Evolutionary conservation across 2,888 invertebrate genomes (phyloP).

Genomic region (Criorhina ranunculi): DNA sequence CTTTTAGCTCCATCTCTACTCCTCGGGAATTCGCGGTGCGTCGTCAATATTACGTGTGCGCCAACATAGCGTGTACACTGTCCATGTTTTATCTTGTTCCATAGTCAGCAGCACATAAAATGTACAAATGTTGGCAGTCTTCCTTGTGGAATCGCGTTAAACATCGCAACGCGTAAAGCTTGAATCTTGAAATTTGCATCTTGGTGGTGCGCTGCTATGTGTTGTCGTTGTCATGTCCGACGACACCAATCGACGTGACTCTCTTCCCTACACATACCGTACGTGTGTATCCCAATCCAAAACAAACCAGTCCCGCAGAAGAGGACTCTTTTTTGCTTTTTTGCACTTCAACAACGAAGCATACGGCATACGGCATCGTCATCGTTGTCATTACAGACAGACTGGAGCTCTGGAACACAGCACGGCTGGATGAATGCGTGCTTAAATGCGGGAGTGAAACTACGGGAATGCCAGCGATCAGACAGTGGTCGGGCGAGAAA

Average conservation of each 20-base stretch:
- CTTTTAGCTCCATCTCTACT: constrained; percentile 1
- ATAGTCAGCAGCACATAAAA: constrained; percentile 72
- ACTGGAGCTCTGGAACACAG: constrained; percentile 47
- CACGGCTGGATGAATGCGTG: constrained; percentile 40
- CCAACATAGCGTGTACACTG: constrained; percentile 76
- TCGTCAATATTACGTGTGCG: constrained; percentile 61
- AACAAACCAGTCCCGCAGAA: constrained; percentile 24
- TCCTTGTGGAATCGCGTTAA: constrained; percentile 15
- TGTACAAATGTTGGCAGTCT: constrained; percentile 67
- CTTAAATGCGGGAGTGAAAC: constrained; percentile 71
- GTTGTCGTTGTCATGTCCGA: constrained; percentile 76
- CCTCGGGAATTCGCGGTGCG: constrained; percentile 25
- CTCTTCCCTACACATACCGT: constrained; percentile 20
- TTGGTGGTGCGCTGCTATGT: constrained; percentile 46
- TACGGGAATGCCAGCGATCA: constrained; percentile 37
- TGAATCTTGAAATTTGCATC: constrained; percentile 34
- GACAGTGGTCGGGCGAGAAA: constrained; percentile 44
- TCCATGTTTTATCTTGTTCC: constrained; percentile 76
- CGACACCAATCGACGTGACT: constrained; percentile 76
- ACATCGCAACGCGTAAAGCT: constrained; percentile 2
- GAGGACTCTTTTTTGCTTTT: constrained; percentile 26
- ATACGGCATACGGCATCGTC: constrained; percentile 41
- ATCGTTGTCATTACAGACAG: constrained; percentile 70
- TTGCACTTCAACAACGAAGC: constrained; percentile 26
- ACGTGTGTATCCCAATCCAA: not conserved